Conservation (phyloP, 2,888 invertebrate species). For the Panopea generosa region DNA sequence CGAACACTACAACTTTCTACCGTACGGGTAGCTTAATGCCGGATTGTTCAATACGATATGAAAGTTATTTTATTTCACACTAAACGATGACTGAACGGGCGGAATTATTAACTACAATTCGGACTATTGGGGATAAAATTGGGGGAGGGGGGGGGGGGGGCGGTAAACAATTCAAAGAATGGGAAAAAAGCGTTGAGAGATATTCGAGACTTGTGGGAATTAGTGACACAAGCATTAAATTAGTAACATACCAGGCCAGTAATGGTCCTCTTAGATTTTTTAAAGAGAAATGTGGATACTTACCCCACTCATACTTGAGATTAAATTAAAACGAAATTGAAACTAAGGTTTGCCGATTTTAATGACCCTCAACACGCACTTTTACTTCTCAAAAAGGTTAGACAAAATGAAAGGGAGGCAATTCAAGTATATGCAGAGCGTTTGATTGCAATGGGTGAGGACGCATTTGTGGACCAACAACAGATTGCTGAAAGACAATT, state of each 20-base stretch:
- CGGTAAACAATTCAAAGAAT: not conserved
- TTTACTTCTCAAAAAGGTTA: not conserved
- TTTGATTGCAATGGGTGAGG: too few species aligned
- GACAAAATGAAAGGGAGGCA: not conserved
- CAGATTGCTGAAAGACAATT: too few species aligned
- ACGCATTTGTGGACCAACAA: too few species aligned
- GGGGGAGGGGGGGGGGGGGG: too few species aligned
- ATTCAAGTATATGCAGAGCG: too few species aligned
- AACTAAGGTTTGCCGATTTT: not conserved
- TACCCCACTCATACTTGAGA: not conserved
- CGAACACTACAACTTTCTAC: too few species aligned
- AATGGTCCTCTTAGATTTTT: slow-evolving; percentile 6
- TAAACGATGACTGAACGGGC: too few species aligned
- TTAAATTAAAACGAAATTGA: not conserved
- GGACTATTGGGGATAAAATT: too few species aligned
- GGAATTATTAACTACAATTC: too few species aligned
- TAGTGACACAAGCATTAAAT: not conserved
- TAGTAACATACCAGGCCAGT: slow-evolving; percentile 2
- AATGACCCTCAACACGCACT: not conserved
- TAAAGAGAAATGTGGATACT: not conserved
- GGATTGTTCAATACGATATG: too few species aligned
- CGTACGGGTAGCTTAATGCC: too few species aligned
- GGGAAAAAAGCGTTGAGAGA: slow-evolving; percentile 1
- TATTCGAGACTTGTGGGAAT: not conserved
- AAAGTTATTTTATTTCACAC: too few species aligned